Evolutionary conservation across 2,797 vertebrate species (phyloP).

Genomic region (Aphelocoma californica): DNA sequence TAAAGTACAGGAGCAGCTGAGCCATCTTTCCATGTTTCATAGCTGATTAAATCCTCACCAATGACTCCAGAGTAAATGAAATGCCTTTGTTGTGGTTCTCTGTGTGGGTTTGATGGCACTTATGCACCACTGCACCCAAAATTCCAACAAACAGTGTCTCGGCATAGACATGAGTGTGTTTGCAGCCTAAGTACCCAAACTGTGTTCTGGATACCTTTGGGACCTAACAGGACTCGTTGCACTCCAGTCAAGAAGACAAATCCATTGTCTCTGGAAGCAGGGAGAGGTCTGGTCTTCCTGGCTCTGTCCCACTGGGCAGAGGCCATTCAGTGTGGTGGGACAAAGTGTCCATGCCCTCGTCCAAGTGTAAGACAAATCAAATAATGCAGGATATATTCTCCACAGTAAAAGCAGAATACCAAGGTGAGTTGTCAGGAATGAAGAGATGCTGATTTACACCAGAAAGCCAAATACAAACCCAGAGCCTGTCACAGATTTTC

Average conservation of each 20-base stretch:
- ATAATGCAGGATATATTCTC: not conserved
- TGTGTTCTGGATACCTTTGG: not conserved
- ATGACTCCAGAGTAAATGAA: not conserved
- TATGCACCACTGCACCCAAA: not conserved
- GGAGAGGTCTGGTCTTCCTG: not conserved
- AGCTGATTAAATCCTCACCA: not conserved
- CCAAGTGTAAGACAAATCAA: not conserved
- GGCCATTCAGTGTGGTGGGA: not conserved
- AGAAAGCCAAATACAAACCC: conserved; percentile 2
- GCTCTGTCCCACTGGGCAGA: not conserved
- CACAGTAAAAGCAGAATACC: not conserved
- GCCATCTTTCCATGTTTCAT: not conserved
- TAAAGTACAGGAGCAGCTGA: not conserved
- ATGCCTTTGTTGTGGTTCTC: not conserved
- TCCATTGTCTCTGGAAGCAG: not conserved
- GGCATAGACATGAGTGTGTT: not conserved
- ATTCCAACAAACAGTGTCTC: not conserved
- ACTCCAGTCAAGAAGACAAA: not conserved
- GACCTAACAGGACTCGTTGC: not conserved
- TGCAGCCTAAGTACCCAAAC: not conserved
- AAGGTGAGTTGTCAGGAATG: not conserved
- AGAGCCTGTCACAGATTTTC: not conserved
- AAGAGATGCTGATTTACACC: not conserved
- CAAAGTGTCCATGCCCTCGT: not conserved
- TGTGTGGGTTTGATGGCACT: not conserved